A percentile compares a stretch with the other conserved stretches of the same genome.
These are phyloP conservation scores for Zophobas morio DNA, from an alignment of 1,140 invertebrate genomes.

Conservation along the genomic window DNA sequence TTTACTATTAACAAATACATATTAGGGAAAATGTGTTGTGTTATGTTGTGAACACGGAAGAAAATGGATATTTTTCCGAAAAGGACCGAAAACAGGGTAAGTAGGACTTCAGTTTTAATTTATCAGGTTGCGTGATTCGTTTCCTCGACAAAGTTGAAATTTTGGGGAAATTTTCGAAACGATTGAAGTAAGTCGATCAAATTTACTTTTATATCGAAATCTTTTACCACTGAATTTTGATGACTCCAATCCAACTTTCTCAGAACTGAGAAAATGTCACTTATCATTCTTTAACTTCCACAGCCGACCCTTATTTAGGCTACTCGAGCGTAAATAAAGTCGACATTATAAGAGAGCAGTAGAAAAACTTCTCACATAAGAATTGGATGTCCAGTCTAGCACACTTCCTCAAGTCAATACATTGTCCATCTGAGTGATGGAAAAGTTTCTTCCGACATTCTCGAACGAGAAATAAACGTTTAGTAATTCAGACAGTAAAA, in stretches of 20 bases:
- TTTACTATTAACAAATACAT: too few relatives aligned
- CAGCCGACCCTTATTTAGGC: background rate
- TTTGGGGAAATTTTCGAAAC: too few relatives aligned
- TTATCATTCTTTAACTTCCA: background rate
- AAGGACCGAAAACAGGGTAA: too few relatives aligned
- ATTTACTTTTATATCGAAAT: too few relatives aligned
- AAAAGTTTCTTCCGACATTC: background rate
- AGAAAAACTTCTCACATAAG: conserved; percentile 1
- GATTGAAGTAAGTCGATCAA: too few relatives aligned
- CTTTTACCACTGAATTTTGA: too few relatives aligned
- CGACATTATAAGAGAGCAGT: background rate
- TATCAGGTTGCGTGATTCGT: too few relatives aligned
- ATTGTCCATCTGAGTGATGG: background rate
- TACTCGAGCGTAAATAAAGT: background rate
- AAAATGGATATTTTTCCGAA: too few relatives aligned
- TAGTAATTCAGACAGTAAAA: background rate
- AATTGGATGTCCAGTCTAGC: background rate
- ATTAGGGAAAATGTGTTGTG: too few relatives aligned
- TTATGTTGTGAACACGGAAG: too few relatives aligned
- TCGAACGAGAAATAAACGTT: background rate
- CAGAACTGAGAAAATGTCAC: background rate
- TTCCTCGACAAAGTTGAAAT: too few relatives aligned
- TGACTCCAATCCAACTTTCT: background rate
- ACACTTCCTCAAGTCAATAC: background rate
- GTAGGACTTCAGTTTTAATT: too few relatives aligned